Evolutionary conservation across 2,113 vertebrate genomes (phyloP), one percentile per base, ranked within the genome.

Genomic region (Bufo gargarizans): DNA sequence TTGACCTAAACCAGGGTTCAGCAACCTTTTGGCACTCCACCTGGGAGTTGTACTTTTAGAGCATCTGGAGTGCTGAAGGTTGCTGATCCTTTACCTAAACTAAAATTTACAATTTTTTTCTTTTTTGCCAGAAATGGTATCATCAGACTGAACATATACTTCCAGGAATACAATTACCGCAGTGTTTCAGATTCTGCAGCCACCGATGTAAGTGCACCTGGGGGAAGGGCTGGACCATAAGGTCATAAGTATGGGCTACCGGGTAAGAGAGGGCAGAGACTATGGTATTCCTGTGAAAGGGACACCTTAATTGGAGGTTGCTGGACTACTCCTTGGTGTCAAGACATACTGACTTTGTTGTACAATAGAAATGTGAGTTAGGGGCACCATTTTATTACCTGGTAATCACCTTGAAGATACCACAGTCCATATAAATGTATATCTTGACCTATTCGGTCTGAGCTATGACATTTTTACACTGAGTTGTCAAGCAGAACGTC

Each of bases 121-220:
- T 6, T 86, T 11, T 33, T 19, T 16, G 14, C 33, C 90, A 96
- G 96, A 56, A 93, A 92, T 0, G 95, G 95, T 6, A 89, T 95
- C 33, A 93, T 96, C 92, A 96, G 95, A 83, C 92, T 96, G 88
- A 96, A 95, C 78, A 95, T 96, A 82, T 96, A 96, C 91, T 96
- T 96, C 91, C 94, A 96, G 93, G 96, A 96, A 84, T 96, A 95
- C 92, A 96, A 96, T 91, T 95, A 94, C 72, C 94, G 94, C 10
- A 95, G 93, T 59, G 93, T 96, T 77, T 93, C 93, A 0, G 96
- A 96, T 83, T 94, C 95, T 0, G 93, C 93, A 0, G 92, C 94
- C 72, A 94, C 95, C 0, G 96, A 95, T 0, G 96, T 96, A 91
- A 94, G 95, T 92, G 20, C 49, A 49, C n/a, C 3, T 19, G n/a